Base-by-base conservation (phyloP, 2,888 invertebrate genomes). In the Dicranocentrus wangi region DNA sequence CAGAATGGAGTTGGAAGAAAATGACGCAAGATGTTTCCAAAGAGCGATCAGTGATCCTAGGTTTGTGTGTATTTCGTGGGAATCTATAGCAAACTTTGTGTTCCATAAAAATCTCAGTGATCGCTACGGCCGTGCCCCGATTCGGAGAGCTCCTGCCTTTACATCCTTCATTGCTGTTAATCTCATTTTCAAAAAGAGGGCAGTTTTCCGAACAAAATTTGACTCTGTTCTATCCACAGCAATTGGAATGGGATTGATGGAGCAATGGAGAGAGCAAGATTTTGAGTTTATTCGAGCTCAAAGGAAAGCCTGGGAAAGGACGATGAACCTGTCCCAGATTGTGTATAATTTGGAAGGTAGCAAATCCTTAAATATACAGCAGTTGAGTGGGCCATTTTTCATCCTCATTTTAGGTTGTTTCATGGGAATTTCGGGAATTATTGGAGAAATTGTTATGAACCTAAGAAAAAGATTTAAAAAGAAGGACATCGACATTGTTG, bases 61-160 rank as follows among this genome's bases (percentile, higher is more conserved):
- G 1, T 65, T 55, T 43, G 79, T 51, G 10, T 83, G 83, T 58
- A 80, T 83, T 43, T 69, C 65, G 0, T 83, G 83, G 83, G 42
- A 66, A 1, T 7, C 19, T 2, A 58, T 58, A 10, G 72, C 76
- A 0, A 71, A 80, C 8, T 83, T 71, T 25, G 72, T 72, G 10
- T 47, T 17, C 23, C 55, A 71, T 15, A 79, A 53, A 23, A 82
- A 82, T 21, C 53, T 83, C 0, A 83, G 58, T 42, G 83, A 82
- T 27, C 21, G 23, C 8, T 51, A 21, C 27, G 83, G 80, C 3
- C 17, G 55, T 5, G 80, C 58, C 0, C 82, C 82, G 0, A 10
- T 83, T 8, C 27, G 28, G 1, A 58, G 55, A 28, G 27, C 72
- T 0, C 27, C 66, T 3, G 69, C 27, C 2, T 23, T 58, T 0